Evolutionary conservation across 2,888 invertebrate genomes (phyloP), one percentile per base, ranked within the genome.

Genomic region (Proisotoma minuta): DNA sequence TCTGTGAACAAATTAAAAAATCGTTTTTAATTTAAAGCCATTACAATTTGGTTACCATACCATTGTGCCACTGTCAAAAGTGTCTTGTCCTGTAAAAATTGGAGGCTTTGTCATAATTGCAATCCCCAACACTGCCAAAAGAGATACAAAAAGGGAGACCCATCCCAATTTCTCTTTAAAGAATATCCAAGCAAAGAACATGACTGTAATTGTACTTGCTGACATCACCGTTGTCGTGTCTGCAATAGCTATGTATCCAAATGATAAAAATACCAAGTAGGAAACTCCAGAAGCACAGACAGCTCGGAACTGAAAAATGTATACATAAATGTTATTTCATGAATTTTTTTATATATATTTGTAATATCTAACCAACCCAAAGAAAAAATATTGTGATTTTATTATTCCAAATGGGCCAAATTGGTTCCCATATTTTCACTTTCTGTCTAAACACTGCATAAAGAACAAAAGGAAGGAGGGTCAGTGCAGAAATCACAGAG

Each of bases 371-470:
- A n/a, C n/a, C n/a, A n/a, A n/a, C n/a, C n/a, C n/a, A n/a, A n/a
- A n/a, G n/a, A n/a, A n/a, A n/a, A n/a, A n/a, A n/a, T n/a, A n/a
- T n/a, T n/a, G n/a, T n/a, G n/a, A n/a, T n/a, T n/a, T n/a, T n/a
- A 48, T 59, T 51, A 10, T 50, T 27, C 15, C 15, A 23, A 10
- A 59, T 40, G 3, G 59, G 59, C 18, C 51, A 18, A 12, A 59
- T 29, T 24, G 28, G 28, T 20, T 34, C 40, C 20, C 24, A 1
- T 8, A 59, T 52, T 2, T 51, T 18, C 43, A 52, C 26, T 40
- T 59, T 59, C 20, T 59, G 34, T n/a, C 26, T 28, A 15, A 8
- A 26, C 1, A 29, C 8, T 3, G 52, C 27, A 47, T 59, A 59
- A 0, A 53, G 10, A 10, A 59, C 52, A 18, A 50, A 53, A 27